A percentile compares a stretch with the other conserved stretches of the same genome.
phyloP scores from a whole-genome alignment of 2,888 invertebrate species.

The Euplexia lucipara region DNA sequence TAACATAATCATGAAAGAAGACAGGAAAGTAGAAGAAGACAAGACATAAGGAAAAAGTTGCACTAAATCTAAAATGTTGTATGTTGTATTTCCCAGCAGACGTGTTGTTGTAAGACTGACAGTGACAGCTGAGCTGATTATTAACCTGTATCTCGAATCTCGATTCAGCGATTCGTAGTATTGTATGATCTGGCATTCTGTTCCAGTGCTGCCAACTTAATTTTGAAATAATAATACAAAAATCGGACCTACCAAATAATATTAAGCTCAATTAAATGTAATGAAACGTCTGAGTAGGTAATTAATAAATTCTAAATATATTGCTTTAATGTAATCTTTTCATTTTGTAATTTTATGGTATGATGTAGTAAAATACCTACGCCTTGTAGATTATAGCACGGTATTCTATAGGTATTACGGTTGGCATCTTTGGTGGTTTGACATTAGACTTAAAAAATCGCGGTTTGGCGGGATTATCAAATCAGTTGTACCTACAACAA shows the following conservation, averaged over 20 bases:
- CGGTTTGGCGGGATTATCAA: conserved; percentile 47
- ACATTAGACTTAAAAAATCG: not conserved
- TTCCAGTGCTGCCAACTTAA: not conserved
- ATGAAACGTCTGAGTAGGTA: too few species aligned
- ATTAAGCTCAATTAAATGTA: too few species aligned
- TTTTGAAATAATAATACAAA: too few species aligned
- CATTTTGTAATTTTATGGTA: too few species aligned
- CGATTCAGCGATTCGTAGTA: too few species aligned
- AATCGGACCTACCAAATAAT: too few species aligned
- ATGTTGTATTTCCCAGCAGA: not conserved
- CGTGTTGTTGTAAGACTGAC: not conserved
- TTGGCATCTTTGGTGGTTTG: conserved; percentile 7
- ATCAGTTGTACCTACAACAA: not conserved
- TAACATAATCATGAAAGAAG: not conserved
- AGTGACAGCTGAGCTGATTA: conserved; percentile 17
- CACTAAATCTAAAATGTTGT: conserved; percentile 36
- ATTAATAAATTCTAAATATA: too few species aligned
- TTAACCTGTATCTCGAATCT: too few species aligned
- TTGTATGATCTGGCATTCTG: not conserved
- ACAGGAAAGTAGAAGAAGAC: not conserved
- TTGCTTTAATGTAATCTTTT: too few species aligned
- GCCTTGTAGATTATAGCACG: too few species aligned
- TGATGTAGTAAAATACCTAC: too few species aligned
- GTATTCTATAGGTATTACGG: too few species aligned
- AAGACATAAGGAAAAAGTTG: conserved; percentile 30